phyloP scores from a whole-genome alignment of 2,797 vertebrate species.

The Phrynocephalus forsythii region DNA sequence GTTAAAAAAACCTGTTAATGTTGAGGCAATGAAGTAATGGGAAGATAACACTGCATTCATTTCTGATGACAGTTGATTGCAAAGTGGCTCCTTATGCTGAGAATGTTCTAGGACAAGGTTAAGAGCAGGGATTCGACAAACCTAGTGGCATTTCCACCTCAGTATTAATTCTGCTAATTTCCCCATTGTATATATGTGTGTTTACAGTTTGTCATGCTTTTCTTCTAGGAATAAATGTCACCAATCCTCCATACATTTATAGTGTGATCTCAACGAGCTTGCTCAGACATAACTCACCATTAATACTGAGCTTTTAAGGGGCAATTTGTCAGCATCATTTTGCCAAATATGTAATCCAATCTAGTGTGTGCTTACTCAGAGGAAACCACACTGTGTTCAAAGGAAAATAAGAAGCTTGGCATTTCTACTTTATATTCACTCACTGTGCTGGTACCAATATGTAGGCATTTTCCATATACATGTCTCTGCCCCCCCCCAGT shows the following conservation, averaged over 20 bases:
- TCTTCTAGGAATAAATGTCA: background rate
- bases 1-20: too few species aligned
- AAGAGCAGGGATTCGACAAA: background rate
- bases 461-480: background rate
- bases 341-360: too few species aligned
- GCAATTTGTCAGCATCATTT: too few species aligned
- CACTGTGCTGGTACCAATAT: background rate
- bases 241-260: background rate
- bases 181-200: background rate
- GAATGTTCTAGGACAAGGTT: background rate
- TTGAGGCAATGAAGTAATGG: constrained; percentile 5
- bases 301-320: too few species aligned
- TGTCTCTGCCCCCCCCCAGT: background rate
- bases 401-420: background rate
- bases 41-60: constrained; percentile 31
- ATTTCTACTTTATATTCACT: background rate
- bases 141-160: background rate
- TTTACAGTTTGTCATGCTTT: background rate
- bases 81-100: background rate
- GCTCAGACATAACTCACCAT: too few species aligned
- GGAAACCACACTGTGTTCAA: background rate
- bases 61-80: constrained; percentile 14
- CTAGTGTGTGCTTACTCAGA: background rate
- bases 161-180: background rate
- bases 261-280: background rate